Conservation (phyloP, 1,140 invertebrate genomes). For the Drosophila nigrodunni region DNA sequence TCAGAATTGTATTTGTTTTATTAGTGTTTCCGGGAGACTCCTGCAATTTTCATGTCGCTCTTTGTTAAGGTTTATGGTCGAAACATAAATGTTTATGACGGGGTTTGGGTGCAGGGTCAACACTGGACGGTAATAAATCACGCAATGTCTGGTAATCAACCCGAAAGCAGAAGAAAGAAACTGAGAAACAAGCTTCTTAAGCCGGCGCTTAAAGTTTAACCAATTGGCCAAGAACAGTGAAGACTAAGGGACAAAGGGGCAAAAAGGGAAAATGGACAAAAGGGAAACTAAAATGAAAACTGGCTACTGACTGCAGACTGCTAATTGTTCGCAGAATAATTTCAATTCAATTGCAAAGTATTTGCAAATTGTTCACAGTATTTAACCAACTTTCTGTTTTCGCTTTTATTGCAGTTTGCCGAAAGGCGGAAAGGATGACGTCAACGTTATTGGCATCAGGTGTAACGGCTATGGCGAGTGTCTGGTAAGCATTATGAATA, state of each 20-base stretch:
- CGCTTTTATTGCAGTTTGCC: slow-evolving; percentile 59
- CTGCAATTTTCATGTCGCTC: slow-evolving; percentile 26
- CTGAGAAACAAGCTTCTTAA: slow-evolving; percentile 12
- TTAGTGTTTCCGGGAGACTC: slow-evolving; percentile 17
- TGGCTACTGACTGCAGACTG: slow-evolving; percentile 25
- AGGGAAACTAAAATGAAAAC: not conserved
- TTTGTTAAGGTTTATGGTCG: slow-evolving; percentile 28
- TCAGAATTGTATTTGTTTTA: slow-evolving; percentile 27
- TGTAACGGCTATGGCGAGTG: slow-evolving; percentile 31
- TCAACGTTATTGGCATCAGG: slow-evolving; percentile 40
- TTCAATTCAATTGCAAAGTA: slow-evolving; percentile 17
- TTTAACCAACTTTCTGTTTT: slow-evolving; percentile 27
- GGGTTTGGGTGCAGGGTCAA: slow-evolving; percentile 9
- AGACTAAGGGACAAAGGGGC: not conserved
- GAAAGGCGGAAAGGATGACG: slow-evolving; percentile 48
- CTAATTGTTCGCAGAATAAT: slow-evolving; percentile 25
- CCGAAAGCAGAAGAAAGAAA: not conserved
- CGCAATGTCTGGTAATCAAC: slow-evolving; percentile 31
- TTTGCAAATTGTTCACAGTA: slow-evolving; percentile 11
- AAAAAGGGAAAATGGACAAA: not conserved
- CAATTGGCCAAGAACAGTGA: slow-evolving; percentile 30
- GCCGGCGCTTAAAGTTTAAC: slow-evolving; percentile 52
- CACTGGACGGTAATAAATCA: slow-evolving; percentile 21
- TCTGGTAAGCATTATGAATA: slow-evolving; percentile 57
- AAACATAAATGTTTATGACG: slow-evolving; percentile 23